A percentile compares a stretch with the other conserved stretches of the same genome.
phyloP scores from a whole-genome alignment of 2,113 vertebrate species.

The Antechinus stuartii region DNA sequence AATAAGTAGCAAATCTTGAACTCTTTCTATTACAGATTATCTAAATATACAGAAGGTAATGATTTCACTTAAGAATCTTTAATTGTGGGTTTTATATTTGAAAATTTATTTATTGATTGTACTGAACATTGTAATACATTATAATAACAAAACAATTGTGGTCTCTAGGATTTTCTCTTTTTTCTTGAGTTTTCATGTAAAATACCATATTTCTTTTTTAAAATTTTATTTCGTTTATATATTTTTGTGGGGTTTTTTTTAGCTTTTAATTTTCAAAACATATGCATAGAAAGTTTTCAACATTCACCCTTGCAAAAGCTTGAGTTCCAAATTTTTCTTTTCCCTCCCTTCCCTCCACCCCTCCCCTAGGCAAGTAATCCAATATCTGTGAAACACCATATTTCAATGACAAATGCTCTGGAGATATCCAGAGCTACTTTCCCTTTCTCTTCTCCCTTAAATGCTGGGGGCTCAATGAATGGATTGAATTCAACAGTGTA shows the following conservation, averaged over 20 bases:
- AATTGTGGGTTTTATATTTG: neutral
- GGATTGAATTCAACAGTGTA: neutral
- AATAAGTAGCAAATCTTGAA: neutral
- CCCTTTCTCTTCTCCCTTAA: neutral
- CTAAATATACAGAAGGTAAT: neutral
- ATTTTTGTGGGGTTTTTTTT: too few species aligned
- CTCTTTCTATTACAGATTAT: neutral
- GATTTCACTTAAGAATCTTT: neutral
- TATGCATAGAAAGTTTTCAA: too few species aligned
- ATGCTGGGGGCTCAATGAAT: neutral
- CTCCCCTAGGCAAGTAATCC: too few species aligned
- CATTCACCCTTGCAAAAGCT: too few species aligned
- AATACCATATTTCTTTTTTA: neutral
- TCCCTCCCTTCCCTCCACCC: too few species aligned
- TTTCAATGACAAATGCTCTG: neutral
- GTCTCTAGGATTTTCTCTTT: neutral
- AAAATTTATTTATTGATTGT: neutral
- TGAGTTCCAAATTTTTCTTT: too few species aligned
- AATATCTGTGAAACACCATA: neutral
- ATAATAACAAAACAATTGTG: neutral
- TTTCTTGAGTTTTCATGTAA: neutral
- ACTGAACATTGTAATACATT: neutral
- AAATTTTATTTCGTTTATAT: too few species aligned
- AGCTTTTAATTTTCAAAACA: too few species aligned
- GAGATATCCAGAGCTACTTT: neutral